Base-by-base conservation (phyloP, 2,113 vertebrate genomes). In the Clarias magur region DNA sequence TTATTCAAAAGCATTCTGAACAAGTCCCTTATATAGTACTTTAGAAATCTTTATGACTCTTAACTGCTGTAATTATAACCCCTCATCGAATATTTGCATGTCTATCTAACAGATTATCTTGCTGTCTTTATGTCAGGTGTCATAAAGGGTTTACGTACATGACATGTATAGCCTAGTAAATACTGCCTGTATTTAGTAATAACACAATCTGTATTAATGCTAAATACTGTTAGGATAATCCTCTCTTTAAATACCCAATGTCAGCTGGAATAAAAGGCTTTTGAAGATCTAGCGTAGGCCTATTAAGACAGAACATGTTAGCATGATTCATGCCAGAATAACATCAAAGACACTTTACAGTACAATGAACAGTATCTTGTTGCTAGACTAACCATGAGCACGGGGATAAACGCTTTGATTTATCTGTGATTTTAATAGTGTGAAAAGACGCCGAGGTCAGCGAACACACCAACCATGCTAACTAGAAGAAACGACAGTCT, bases 401-500 rank as follows among this genome's bases (percentile, higher is more conserved):
- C 1, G 11, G n/a, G 25, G 23, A 54, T n/a, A 54, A 54, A 27
- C 12, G 0, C n/a, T 8, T 60, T 21, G 79, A 60, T 81, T 60
- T 60, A 38, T 23, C 19, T 2, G 2, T 38, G 57, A 81, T 62
- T 62, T 60, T 38, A 81, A 81, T 81, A 81, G 30, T 19, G 59
- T n/a, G 30, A 15, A 27, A 73, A 86, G 56, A 72, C 38, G 2
- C 8, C n/a, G 13, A 59, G 81, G 81, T 76, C 81, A 83, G 30
- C 16, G 57, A 67, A 56, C 3, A 54, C 30, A 15, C 56, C 73
- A 38, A 21, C 42, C 6, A 42, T 75, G 19, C 83, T 85, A 85
- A 88, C 67, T 81, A 81, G 87, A 56, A 75, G 83, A 30, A 85
- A 25, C 23, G 59, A 56, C 87, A 75, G 57, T 65, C 5, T 75